Evolutionary conservation across 2,797 vertebrate genomes (phyloP).

Genomic region (Acrossocheilus fasciatus): DNA sequence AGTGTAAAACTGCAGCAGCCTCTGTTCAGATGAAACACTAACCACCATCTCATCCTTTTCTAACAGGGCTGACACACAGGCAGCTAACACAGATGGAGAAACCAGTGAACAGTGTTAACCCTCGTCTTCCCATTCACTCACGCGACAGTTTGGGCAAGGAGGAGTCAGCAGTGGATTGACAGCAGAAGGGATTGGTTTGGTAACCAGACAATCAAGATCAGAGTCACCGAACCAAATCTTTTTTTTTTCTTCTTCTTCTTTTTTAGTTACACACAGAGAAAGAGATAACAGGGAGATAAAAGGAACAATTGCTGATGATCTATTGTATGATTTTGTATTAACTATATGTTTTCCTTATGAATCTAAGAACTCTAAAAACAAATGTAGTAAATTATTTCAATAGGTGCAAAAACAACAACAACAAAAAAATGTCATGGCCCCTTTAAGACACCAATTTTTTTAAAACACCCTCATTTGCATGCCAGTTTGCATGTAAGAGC

Average conservation of each 20-base stretch:
- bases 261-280: constrained; percentile 36
- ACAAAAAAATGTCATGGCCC: neutral
- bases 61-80: constrained; percentile 29
- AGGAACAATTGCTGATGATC: neutral
- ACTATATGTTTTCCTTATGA: neutral
- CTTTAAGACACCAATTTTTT: neutral
- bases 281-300: neutral
- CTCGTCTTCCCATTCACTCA: constrained; percentile 38
- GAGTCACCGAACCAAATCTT: constrained; percentile 78
- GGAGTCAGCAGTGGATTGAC: constrained; percentile 70
- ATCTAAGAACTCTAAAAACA: neutral
- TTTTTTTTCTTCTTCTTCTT: constrained; percentile 74
- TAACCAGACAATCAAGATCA: constrained; percentile 77
- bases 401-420: neutral
- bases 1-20: constrained; percentile 4
- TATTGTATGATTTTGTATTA: neutral
- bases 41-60: neutral
- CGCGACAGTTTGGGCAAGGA: constrained; percentile 68
- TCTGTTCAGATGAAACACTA: neutral
- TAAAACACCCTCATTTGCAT: neutral
- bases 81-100: constrained; percentile 48
- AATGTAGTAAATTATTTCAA: neutral
- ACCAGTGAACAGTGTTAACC: constrained; percentile 46
- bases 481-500: neutral
- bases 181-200: constrained; percentile 59